Percentiles rank a stretch among this genome's conserved stretches.
phyloP scores from a whole-genome alignment of 2,797 vertebrate genomes.

The Percopsis omiscomaycus region DNA sequence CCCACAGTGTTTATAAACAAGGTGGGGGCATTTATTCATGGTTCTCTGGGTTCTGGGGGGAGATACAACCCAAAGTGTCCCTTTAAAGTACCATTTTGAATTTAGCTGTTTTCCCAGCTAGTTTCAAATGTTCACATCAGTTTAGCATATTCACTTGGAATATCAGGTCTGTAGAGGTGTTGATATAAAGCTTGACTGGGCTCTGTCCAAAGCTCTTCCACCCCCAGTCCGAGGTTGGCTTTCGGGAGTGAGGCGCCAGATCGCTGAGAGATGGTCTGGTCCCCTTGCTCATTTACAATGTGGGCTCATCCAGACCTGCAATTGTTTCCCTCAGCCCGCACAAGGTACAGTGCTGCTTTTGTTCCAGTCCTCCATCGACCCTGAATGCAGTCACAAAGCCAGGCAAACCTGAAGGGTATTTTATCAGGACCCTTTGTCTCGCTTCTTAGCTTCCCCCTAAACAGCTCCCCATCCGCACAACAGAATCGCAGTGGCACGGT shows the following conservation, averaged over 20 bases:
- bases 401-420: constrained; percentile 75
- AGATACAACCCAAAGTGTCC: too few species aligned
- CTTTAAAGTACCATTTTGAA: too few species aligned
- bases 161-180: not conserved
- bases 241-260: constrained; percentile 73
- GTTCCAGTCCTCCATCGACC: constrained; percentile 79
- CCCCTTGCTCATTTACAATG: constrained; percentile 78
- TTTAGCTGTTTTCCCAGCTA: too few species aligned
- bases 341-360: constrained; percentile 91
- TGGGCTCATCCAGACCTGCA: constrained; percentile 83
- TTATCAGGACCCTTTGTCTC: constrained; percentile 77
- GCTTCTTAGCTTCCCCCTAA: constrained; percentile 53
- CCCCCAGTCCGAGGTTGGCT: constrained; percentile 71
- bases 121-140: too few species aligned
- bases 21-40: too few species aligned
- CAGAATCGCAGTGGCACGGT: constrained; percentile 27
- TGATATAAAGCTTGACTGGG: constrained; percentile 21
- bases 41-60: too few species aligned
- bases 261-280: constrained; percentile 77
- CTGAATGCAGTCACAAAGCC: constrained; percentile 78
- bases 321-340: constrained; percentile 81
- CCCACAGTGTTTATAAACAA: too few species aligned
- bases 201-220: constrained; percentile 74
- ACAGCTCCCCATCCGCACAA: constrained; percentile 51
- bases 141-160: not conserved